phyloP scores from a whole-genome alignment of 2,888 invertebrate species.

The Amphipoea oculea region DNA sequence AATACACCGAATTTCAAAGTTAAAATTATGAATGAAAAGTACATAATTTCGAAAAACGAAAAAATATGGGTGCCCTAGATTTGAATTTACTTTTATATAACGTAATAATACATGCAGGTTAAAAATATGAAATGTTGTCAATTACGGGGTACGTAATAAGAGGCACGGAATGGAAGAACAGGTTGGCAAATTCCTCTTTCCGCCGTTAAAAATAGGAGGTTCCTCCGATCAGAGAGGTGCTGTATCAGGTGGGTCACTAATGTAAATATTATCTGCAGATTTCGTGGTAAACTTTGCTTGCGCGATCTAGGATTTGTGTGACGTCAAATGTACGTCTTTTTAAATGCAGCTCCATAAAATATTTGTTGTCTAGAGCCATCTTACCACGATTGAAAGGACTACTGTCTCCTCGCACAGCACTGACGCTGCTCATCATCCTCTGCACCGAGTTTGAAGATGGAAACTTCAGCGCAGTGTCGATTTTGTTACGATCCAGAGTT shows the following conservation, averaged over 20 bases:
- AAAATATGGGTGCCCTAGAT: too few relatives aligned
- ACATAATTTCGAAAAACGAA: too few relatives aligned
- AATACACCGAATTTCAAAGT: too few relatives aligned
- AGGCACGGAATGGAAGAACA: neutral
- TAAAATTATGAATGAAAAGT: too few relatives aligned
- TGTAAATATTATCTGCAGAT: neutral
- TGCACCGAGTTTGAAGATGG: constrained; percentile 22
- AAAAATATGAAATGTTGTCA: too few relatives aligned
- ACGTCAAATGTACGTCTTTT: too few relatives aligned
- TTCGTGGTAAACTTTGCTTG: neutral
- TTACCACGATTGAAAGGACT: constrained; percentile 24
- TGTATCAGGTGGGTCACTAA: neutral
- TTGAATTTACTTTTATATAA: too few relatives aligned
- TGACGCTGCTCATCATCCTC: constrained; percentile 24
- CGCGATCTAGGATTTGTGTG: neutral
- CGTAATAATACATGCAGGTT: too few relatives aligned
- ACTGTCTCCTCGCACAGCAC: neutral
- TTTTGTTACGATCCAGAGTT: constrained; percentile 39
- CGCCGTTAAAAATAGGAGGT: neutral
- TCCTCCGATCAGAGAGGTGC: neutral
- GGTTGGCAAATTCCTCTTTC: neutral
- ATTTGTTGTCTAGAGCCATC: neutral
- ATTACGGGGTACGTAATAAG: neutral
- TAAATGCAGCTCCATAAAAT: neutral
- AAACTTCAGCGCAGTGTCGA: constrained; percentile 7